Evolutionary conservation across 2,888 invertebrate species (phyloP), one percentile per base, ranked within the genome.

Genomic region (Cosmopolites sordidus): DNA sequence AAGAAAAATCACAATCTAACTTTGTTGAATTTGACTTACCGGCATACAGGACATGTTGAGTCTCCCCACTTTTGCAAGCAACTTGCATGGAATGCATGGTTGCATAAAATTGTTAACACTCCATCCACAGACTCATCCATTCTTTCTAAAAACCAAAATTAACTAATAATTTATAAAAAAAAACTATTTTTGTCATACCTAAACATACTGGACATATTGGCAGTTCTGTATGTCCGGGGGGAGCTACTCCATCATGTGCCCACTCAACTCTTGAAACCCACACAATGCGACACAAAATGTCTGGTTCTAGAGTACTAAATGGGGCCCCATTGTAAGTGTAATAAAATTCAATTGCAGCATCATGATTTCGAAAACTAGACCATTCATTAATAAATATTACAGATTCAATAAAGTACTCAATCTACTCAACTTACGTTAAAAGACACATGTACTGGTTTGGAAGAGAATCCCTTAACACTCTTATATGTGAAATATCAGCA

Each of bases 41-140:
- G 87, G 73, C 99, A 99, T 51, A 99, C 96, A 0, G 99, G 98
- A 72, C 99, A 99, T 51, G 95, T 93, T 63, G 91, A 91, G 73
- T 97, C 96, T 14, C 92, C 87, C 97, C 99, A 99, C 73, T 98
- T 90, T 62, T 91, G 86, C 44, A 99, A 78, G 75, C 99, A 99
- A 68, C 86, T 87, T 8, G 94, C 88, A 76, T 99, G 99, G 76
- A 99, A 99, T 1, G 94, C 89, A 76, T 99, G 99, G 76, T 98
- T 98, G 73, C 99, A 99, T 56, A 98, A 81, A 69, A 99, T 96
- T 18, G 96, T 97, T 61, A 99, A 78, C 58, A 99, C 92, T 9
- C 97, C 96, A 71, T 97, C 95, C 9, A 97, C 94, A 64, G 95
- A 94, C 76, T 99, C 99, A 74, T 99, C 99, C 97, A 93, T 92